phyloP scores from a whole-genome alignment of 2,888 invertebrate species.

The Drosophila rubida region DNA sequence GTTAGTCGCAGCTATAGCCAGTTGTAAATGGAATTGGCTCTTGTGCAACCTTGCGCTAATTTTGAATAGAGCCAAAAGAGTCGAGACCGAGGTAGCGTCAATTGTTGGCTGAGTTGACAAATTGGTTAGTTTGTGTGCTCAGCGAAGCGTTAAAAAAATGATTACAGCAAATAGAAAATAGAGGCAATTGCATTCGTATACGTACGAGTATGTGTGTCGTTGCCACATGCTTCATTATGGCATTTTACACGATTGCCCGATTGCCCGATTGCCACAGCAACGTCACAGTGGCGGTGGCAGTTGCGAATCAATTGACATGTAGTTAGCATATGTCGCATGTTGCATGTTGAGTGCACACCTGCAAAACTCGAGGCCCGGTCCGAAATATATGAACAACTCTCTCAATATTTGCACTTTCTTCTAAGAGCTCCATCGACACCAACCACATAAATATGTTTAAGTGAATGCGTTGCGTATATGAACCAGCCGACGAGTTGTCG shows the following conservation, averaged over 20 bases:
- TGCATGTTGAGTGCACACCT: conserved; percentile 19
- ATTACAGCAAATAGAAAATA: conserved; percentile 43
- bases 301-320: conserved; percentile 50
- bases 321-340: conserved; percentile 50
- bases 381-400: conserved; percentile 5
- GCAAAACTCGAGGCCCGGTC: conserved; percentile 9
- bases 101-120: conserved; percentile 55
- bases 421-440: conserved; percentile 10
- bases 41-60: conserved; percentile 41
- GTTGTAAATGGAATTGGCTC: conserved; percentile 8
- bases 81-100: not conserved
- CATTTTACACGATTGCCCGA: conserved; percentile 41
- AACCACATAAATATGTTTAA: not conserved
- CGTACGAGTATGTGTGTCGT: conserved; percentile 5
- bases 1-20: conserved; percentile 8
- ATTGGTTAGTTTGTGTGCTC: conserved; percentile 45
- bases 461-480: not conserved
- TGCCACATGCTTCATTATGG: conserved; percentile 43
- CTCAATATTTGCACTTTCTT: conserved; percentile 76
- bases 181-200: conserved; percentile 23
- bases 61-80: conserved; percentile 1
- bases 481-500: conserved; percentile 33
- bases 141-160: conserved; percentile 61
- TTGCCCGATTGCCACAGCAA: conserved; percentile 28
- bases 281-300: not conserved